Evolutionary conservation across 2,888 invertebrate species (phyloP).

Genomic region (Mythimna vitellina): DNA sequence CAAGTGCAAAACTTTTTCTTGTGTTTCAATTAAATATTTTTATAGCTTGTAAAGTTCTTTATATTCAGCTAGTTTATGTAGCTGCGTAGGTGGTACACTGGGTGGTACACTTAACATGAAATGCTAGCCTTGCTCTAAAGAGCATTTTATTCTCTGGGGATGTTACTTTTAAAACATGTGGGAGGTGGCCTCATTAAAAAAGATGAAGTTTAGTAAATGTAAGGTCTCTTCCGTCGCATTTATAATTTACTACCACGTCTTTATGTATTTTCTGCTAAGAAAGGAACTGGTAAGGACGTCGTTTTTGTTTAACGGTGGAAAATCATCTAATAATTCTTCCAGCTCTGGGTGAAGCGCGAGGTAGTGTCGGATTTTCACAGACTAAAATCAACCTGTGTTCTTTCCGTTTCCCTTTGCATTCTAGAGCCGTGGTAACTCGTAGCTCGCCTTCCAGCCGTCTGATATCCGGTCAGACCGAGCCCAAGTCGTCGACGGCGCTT

Average conservation of each 20-base stretch:
- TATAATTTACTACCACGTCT: slow-evolving; percentile 5
- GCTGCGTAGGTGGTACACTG: background rate
- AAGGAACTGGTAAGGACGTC: background rate
- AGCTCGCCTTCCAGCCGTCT: no score
- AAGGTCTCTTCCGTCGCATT: slow-evolving; percentile 7
- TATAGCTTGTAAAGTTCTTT: background rate
- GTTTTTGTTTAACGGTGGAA: no score
- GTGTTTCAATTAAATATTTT: background rate
- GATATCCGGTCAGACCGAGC: no score
- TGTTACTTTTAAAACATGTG: slow-evolving; percentile 27
- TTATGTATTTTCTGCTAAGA: slow-evolving; percentile 1
- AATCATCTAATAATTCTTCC: no score
- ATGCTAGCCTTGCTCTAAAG: background rate
- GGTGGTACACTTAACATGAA: background rate
- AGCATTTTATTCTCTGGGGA: slow-evolving; percentile 1
- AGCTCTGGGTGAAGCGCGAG: no score
- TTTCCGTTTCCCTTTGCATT: no score
- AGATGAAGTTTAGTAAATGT: slow-evolving; percentile 20
- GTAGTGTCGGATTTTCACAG: no score
- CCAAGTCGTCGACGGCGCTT: no score
- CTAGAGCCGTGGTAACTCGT: no score
- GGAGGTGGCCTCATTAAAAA: slow-evolving; percentile 26
- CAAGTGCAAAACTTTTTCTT: no score
- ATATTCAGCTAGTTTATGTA: background rate
- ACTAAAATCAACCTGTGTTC: no score